phyloP scores from a whole-genome alignment of 2,113 vertebrate genomes.

The Eretmochelys imbricata region DNA sequence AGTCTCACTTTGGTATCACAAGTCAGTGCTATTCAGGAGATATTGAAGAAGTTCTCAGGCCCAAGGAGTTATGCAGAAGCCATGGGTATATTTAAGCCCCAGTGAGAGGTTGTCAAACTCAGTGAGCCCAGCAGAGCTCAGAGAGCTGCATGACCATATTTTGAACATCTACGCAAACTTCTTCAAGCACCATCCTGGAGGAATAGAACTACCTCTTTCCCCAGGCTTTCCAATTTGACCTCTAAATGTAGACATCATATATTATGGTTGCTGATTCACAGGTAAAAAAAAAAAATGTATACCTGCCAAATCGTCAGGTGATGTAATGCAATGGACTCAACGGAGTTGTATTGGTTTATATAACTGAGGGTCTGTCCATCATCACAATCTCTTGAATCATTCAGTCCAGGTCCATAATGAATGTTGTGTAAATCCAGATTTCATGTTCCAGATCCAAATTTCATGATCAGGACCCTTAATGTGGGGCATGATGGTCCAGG shows the following conservation, averaged over 20 bases:
- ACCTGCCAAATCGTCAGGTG: neutral
- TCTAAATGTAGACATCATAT: neutral
- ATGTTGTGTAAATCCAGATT: neutral
- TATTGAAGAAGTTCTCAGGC: neutral
- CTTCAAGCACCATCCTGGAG: fast-evolving
- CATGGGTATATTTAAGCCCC: fast-evolving
- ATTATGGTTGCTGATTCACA: neutral
- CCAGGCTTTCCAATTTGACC: fast-evolving
- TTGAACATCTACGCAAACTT: neutral
- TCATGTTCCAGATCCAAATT: neutral
- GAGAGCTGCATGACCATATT: neutral
- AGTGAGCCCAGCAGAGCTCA: neutral
- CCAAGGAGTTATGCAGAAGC: neutral
- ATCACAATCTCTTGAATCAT: neutral
- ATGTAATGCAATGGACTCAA: neutral
- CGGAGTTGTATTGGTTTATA: neutral
- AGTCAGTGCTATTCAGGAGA: neutral
- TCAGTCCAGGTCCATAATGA: neutral
- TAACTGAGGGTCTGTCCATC: neutral
- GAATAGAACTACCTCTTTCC: neutral
- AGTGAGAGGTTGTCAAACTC: neutral
- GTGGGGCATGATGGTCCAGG: neutral
- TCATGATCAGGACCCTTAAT: neutral
- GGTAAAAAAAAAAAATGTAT: neutral
- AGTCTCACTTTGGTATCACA: neutral